These are phyloP conservation scores for Prochilodus magdalenae DNA, from an alignment of 2,113 vertebrate genomes.

Conservation along the genomic window DNA sequence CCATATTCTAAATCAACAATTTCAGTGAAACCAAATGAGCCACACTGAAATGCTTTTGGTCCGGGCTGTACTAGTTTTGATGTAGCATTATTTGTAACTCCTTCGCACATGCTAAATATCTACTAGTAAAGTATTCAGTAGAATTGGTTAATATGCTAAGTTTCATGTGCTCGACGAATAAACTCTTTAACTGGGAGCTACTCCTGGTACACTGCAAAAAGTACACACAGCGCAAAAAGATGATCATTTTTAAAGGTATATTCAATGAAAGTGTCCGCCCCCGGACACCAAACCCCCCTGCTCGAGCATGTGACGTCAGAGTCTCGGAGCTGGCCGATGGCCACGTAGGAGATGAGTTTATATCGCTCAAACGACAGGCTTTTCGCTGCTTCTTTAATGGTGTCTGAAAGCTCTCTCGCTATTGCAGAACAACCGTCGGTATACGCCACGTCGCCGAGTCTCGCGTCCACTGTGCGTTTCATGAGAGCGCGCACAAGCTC, in stretches of 20 bases:
- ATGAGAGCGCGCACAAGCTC: conserved; percentile 45
- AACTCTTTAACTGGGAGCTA: neutral
- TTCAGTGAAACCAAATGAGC: no score
- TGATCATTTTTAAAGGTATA: conserved; percentile 59
- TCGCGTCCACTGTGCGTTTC: conserved; percentile 49
- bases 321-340: conserved; percentile 51
- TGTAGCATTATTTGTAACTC: no score
- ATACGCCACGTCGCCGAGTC: conserved; percentile 46
- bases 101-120: no score
- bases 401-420: conserved; percentile 51
- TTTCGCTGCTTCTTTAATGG: conserved; percentile 56
- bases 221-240: conserved; percentile 61
- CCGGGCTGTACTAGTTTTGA: no score
- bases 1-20: no score
- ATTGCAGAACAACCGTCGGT: conserved; percentile 36
- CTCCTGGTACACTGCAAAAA: conserved; percentile 65
- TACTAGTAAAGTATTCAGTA: no score
- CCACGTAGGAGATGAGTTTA: conserved; percentile 62
- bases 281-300: conserved; percentile 61
- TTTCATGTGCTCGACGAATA: no score
- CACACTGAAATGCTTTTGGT: no score
- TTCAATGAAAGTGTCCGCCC: conserved; percentile 59
- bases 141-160: no score
- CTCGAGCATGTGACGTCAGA: conserved; percentile 55
- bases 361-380: conserved; percentile 56